Conservation (phyloP, 2,888 invertebrate species). For the Aphidoletes aphidimyza region DNA sequence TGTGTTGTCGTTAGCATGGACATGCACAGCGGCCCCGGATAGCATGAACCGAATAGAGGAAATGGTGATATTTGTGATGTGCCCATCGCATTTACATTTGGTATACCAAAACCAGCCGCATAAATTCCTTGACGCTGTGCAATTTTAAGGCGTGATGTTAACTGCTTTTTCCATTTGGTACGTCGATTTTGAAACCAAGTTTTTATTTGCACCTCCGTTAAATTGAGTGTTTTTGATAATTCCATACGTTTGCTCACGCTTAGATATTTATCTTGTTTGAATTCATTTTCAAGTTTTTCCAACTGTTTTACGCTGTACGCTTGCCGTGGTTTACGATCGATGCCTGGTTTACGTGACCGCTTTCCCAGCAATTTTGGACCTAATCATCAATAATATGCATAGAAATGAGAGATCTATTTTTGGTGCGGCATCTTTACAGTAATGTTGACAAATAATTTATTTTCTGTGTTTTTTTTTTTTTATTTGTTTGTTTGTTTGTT, state of each 20-base stretch:
- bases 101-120: slow-evolving; percentile 65
- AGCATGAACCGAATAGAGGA: slow-evolving; percentile 58
- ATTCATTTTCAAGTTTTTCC: slow-evolving; percentile 90
- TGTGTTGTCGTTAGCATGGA: slow-evolving; percentile 3
- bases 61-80: slow-evolving; percentile 10
- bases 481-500: no score
- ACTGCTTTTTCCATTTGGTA: slow-evolving; percentile 97
- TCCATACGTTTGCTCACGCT: slow-evolving; percentile 96
- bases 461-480: background rate
- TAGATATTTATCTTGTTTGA: slow-evolving; percentile 94
- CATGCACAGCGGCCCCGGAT: slow-evolving; percentile 55
- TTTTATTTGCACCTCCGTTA: slow-evolving; percentile 96
- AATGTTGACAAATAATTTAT: background rate
- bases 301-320: slow-evolving; percentile 96
- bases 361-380: slow-evolving; percentile 84
- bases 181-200: slow-evolving; percentile 97
- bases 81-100: slow-evolving; percentile 54
- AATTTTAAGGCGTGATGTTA: slow-evolving; percentile 88
- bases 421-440: background rate
- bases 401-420: background rate
- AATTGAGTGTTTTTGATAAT: slow-evolving; percentile 84
- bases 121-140: slow-evolving; percentile 87
- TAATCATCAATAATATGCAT: slow-evolving; percentile 62
- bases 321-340: slow-evolving; percentile 94
- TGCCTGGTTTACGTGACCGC: slow-evolving; percentile 84